Evolutionary conservation across 2,113 vertebrate genomes (phyloP), one percentile per base, ranked within the genome.

Genomic region (Piprites chloris): DNA sequence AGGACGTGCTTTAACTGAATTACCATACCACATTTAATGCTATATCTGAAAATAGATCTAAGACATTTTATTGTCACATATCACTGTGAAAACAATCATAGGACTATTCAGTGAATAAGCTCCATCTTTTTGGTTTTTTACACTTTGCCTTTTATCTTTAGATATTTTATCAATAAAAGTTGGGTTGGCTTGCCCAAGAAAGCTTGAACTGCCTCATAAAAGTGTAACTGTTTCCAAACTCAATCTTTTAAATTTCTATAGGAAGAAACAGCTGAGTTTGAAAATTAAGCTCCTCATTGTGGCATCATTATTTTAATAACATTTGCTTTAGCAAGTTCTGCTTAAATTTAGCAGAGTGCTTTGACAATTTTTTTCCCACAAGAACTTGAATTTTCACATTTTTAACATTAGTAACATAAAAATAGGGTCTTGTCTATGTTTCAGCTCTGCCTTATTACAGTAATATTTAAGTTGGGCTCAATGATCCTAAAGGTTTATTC

Each of bases 291-390:
- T 92, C 87, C 21, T 85, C 85, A 78, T 55, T 73, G 39, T 62
- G 56, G 59, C 11, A 72, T 46, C 37, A 76, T 89, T 39, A 88
- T 86, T 93, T 95, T 77, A 90, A 92, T 61, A 91, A 74, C 83
- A 49, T 42, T 67, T 71, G 27, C 11, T 77, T 90, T 63, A 85
- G 18, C 16, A 61, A 79, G 78, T n/a, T 12, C 2, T 13, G 17
- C 39, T 86, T 62, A 69, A 83, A 44, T 39, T 59, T 49, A 78
- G 5, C 55, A 42, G 18, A 71, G 42, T 52, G 26, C 6, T 53
- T 76, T 87, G 49, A 85, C 66, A 94, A 49, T 17, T 28, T 55
- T 77, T 86, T 74, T 85, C 28, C 27, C 62, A 47, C 0, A 1
- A 90, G 41, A 87, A 65, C 14, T 21, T 65, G 19, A 9, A 52